These are phyloP conservation scores for Pteropus alecto DNA, from an alignment of 2,113 vertebrate genomes.

Conservation along the genomic window DNA sequence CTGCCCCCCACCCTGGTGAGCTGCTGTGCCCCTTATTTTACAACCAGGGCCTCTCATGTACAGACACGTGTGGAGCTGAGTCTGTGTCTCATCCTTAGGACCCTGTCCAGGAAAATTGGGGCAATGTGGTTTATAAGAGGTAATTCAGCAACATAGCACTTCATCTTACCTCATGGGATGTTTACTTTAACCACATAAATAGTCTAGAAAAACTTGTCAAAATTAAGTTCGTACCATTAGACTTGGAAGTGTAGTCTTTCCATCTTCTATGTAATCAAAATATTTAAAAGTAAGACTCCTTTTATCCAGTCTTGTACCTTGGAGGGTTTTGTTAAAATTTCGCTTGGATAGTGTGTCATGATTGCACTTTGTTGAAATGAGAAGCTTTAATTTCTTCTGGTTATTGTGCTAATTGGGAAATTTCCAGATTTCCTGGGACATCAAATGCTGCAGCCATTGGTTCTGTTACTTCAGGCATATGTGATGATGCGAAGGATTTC, in stretches of 20 bases:
- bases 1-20: neutral
- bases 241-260: neutral
- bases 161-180: neutral
- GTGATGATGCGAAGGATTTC: neutral
- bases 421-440: neutral
- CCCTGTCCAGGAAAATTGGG: conserved; percentile 8
- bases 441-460: neutral
- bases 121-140: neutral
- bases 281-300: neutral
- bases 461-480: neutral
- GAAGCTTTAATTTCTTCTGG: neutral
- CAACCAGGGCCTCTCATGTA: too few relatives aligned
- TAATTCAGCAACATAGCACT: neutral
- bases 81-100: neutral
- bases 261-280: neutral
- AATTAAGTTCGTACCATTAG: neutral
- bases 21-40: neutral
- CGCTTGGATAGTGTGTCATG: neutral
- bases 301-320: neutral
- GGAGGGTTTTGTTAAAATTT: neutral
- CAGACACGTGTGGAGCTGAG: neutral
- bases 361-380: neutral
- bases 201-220: neutral
- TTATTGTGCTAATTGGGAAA: neutral
- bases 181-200: neutral